Conservation (phyloP, 37 sponge, comb jelly and placozoan genomes). For the Cladorhizidae sp. region DNA sequence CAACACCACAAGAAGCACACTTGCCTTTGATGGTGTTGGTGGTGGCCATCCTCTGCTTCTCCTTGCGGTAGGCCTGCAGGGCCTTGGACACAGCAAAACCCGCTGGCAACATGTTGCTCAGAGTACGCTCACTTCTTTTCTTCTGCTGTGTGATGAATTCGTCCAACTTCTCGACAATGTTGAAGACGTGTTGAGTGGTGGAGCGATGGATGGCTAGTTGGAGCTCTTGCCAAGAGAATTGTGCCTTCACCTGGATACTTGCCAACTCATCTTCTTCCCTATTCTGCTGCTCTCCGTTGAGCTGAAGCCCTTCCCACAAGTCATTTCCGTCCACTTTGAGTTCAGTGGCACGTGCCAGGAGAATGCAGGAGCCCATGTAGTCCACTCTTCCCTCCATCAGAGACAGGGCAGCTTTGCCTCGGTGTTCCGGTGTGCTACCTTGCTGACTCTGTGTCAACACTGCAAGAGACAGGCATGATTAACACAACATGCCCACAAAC, state of each 20-base stretch:
- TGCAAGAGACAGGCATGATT: no score
- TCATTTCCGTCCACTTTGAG: slow-evolving; percentile 31
- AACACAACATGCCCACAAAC: no score
- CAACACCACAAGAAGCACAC: not conserved
- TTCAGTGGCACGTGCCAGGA: slow-evolving; percentile 45
- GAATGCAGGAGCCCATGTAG: slow-evolving; percentile 75
- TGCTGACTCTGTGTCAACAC: slow-evolving; percentile 50
- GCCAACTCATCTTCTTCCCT: not conserved
- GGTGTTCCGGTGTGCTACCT: slow-evolving; percentile 62
- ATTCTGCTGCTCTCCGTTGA: not conserved
- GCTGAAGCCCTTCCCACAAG: slow-evolving; percentile 55
- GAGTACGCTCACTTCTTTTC: slow-evolving; percentile 69
- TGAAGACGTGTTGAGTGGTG: slow-evolving; percentile 53
- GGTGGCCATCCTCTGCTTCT: slow-evolving; percentile 22
- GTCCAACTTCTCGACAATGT: slow-evolving; percentile 63
- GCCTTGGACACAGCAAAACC: slow-evolving; percentile 52
- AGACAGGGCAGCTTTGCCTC: slow-evolving; percentile 23
- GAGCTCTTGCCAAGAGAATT: slow-evolving; percentile 55
- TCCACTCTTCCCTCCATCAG: slow-evolving; percentile 69
- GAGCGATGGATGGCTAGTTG: slow-evolving; percentile 67
- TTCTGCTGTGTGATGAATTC: slow-evolving; percentile 82
- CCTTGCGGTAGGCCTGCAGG: slow-evolving; percentile 44
- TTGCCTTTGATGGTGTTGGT: not conserved
- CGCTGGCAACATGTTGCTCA: slow-evolving; percentile 65
- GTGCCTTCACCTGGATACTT: slow-evolving; percentile 13